Evolutionary conservation across 1,140 invertebrate genomes (phyloP).

Genomic region (Drosophila tsacasi): DNA sequence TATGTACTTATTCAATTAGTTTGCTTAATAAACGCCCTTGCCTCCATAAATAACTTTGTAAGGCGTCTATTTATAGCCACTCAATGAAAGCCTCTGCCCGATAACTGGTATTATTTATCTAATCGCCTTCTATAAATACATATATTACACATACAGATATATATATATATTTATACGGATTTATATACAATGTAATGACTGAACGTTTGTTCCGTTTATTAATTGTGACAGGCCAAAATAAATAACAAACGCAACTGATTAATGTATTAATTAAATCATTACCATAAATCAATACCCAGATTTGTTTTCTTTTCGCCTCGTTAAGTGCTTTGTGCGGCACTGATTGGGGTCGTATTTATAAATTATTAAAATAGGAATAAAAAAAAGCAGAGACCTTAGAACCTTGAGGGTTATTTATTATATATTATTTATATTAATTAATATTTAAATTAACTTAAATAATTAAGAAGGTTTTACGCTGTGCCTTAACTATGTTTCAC

Average conservation of each 20-base stretch:
- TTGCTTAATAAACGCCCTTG: not conserved
- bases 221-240: slow-evolving; percentile 25
- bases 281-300: slow-evolving; percentile 19
- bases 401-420: not conserved
- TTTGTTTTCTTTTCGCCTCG: slow-evolving; percentile 4
- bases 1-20: not conserved
- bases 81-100: slow-evolving; percentile 11
- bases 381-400: not conserved
- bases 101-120: slow-evolving; percentile 10
- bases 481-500: too few relatives aligned
- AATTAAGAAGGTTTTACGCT: too few relatives aligned
- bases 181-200: not conserved
- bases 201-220: slow-evolving; percentile 18
- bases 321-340: not conserved
- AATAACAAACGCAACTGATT: slow-evolving; percentile 31
- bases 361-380: not conserved
- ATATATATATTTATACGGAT: not conserved
- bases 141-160: slow-evolving; percentile 1
- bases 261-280: slow-evolving; percentile 32
- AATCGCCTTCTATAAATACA: slow-evolving; percentile 7
- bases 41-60: slow-evolving; percentile 10
- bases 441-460: not conserved
- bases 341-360: not conserved
- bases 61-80: slow-evolving; percentile 6
- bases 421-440: not conserved